These are phyloP conservation scores for Hyphantria cunea DNA, from an alignment of 1,140 invertebrate species.

Conservation along the genomic window DNA sequence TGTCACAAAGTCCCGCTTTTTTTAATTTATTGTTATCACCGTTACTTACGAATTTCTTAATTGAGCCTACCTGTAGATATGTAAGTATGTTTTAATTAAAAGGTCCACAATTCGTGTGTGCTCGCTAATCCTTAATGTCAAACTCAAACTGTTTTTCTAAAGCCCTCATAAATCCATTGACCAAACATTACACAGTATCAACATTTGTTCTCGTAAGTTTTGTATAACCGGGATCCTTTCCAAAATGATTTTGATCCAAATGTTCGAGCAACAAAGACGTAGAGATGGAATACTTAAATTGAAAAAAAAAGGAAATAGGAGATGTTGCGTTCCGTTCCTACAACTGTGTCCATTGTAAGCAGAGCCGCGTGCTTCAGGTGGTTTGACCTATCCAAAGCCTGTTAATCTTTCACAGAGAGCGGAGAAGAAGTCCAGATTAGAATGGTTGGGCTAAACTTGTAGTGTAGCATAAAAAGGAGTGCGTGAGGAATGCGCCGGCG, in stretches of 20 bases:
- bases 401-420: conserved; percentile 28
- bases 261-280: conserved; percentile 42
- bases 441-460: conserved; percentile 48
- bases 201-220: conserved; percentile 46
- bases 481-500: conserved; percentile 67
- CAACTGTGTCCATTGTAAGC: conserved; percentile 31
- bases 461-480: conserved; percentile 68
- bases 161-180: conserved; percentile 50
- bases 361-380: conserved; percentile 29
- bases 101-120: conserved; percentile 41
- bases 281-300: conserved; percentile 49
- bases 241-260: conserved; percentile 47
- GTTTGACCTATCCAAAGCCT: conserved; percentile 30
- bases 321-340: conserved; percentile 43
- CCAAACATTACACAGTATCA: conserved; percentile 46
- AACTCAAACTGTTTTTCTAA: conserved; percentile 37
- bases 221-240: conserved; percentile 22
- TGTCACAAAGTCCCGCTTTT: too few species aligned
- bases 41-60: too few species aligned
- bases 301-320: conserved; percentile 46
- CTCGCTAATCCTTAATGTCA: conserved; percentile 43
- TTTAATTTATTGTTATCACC: too few species aligned
- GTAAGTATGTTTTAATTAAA: conserved; percentile 42
- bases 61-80: too few species aligned
- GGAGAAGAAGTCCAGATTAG: conserved; percentile 37